phyloP scores from a whole-genome alignment of 2,797 vertebrate species.

The Oreochromis grahami region DNA sequence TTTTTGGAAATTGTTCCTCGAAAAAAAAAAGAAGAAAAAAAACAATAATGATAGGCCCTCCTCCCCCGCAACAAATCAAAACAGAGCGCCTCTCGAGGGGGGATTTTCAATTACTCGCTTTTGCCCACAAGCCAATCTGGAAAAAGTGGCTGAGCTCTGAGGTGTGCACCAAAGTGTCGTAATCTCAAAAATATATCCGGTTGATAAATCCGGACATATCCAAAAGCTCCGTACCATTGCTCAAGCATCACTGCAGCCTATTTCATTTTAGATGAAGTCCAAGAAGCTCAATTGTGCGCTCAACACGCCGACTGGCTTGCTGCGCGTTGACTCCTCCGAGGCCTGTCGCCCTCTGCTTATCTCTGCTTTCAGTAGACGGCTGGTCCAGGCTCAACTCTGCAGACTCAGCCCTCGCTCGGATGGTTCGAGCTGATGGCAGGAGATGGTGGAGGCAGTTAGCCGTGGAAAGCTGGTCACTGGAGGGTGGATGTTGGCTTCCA shows the following conservation, averaged over 20 bases:
- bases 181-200: slow-evolving; percentile 62
- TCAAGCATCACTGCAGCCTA: slow-evolving; percentile 57
- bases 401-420: neutral
- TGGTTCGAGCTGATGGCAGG: slow-evolving; percentile 20
- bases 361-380: neutral
- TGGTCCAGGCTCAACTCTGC: slow-evolving; percentile 24
- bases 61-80: slow-evolving; percentile 37
- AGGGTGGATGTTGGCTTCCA: slow-evolving; percentile 28
- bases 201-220: slow-evolving; percentile 60
- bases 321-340: slow-evolving; percentile 21
- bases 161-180: slow-evolving; percentile 46
- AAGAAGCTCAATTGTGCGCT: slow-evolving; percentile 11
- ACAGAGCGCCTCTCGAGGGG: slow-evolving; percentile 16
- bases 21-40: neutral
- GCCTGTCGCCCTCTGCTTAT: neutral
- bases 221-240: slow-evolving; percentile 44
- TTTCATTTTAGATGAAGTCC: slow-evolving; percentile 45
- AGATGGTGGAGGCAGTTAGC: slow-evolving; percentile 28
- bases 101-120: slow-evolving; percentile 65
- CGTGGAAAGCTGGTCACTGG: slow-evolving; percentile 28
- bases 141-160: slow-evolving; percentile 42
- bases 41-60: neutral
- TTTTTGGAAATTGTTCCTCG: slow-evolving; percentile 22
- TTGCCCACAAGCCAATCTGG: slow-evolving; percentile 53
- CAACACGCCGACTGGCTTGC: slow-evolving; percentile 42